Base-by-base conservation (phyloP, 2,113 vertebrate genomes). In the Saccopteryx bilineata region DNA sequence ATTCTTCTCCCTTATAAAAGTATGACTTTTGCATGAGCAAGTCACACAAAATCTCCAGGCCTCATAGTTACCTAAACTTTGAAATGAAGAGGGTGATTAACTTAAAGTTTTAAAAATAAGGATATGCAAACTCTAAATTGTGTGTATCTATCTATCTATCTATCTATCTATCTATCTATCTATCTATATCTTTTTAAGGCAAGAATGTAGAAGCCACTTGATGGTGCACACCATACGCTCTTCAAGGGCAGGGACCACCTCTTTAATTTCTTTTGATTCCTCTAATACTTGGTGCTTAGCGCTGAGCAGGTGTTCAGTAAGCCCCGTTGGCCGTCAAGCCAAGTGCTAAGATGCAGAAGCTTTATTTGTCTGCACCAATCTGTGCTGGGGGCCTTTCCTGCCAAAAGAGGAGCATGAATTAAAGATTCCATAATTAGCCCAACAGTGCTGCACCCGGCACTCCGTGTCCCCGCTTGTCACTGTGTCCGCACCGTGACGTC, bases 371-470 rank as follows among this genome's bases (percentile, higher is more conserved):
- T 50, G 60, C 79, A 12, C 52, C 68, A 71, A 80, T 95, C 96
- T 94, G 91, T 9, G 15, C 66, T 78, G 52, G 31, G 84, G 87
- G 58, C 86, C 89, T 87, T 19, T 48, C 75, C 79, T 87, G 97
- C 95, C 87, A 92, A 96, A 95, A 65, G 28, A 80, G 93, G 78
- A 83, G 81, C 69, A 74, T 12, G 84, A 94, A 85, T 56, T 92
- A 79, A 87, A 76, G 58, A 48, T 58, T 87, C 96, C 96, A 94
- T 94, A 97, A 97, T 97, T 98, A 97, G 95, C 88, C 80, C 52
- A 23, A 8, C 48, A 24, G 80, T 17, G 52, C 18, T 18, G 39
- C 21, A 74, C 74, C 69, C 33, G 85, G 96, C 84, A 87, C 94
- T 94, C 56, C 14, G 46, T 96, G 95, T 96, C 81, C 95, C 78